Evolutionary conservation across 2,113 vertebrate genomes (phyloP).

Genomic region (Gopherus evgoodei): DNA sequence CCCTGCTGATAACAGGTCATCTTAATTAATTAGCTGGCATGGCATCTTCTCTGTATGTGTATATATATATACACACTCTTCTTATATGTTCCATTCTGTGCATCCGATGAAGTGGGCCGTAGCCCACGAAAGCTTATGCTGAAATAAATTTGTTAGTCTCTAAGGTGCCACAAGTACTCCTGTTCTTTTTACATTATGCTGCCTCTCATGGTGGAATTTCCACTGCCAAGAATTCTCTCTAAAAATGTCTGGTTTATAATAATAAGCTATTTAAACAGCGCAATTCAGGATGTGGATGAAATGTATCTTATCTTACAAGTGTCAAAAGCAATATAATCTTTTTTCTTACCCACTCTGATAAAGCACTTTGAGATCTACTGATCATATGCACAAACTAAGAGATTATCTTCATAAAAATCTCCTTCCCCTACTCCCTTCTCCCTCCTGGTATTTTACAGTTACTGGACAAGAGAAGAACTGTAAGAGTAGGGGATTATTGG

Average conservation of each 20-base stretch:
- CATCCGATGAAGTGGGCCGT: too few relatives aligned
- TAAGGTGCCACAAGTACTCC: too few relatives aligned
- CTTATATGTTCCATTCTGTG: too few relatives aligned
- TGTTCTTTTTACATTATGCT: background rate
- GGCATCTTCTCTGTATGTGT: too few relatives aligned
- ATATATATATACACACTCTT: too few relatives aligned
- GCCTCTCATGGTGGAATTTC: background rate
- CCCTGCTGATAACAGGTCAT: too few relatives aligned
- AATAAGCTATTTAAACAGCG: background rate
- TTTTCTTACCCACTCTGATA: background rate
- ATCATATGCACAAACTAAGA: background rate
- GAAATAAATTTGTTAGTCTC: too few relatives aligned
- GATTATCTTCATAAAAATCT: background rate
- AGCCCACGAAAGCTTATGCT: too few relatives aligned
- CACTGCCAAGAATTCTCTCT: background rate
- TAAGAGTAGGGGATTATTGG: background rate
- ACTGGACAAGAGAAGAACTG: rapidly evolving
- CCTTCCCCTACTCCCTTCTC: background rate
- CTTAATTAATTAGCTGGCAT: too few relatives aligned
- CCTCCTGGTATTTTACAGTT: background rate
- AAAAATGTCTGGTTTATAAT: background rate
- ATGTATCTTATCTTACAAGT: background rate
- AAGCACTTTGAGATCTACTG: background rate
- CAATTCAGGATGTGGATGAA: background rate
- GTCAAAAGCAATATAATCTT: rapidly evolving